phyloP scores from a whole-genome alignment of 1,140 invertebrate genomes.

The Pseudachorutes palmiensis region DNA sequence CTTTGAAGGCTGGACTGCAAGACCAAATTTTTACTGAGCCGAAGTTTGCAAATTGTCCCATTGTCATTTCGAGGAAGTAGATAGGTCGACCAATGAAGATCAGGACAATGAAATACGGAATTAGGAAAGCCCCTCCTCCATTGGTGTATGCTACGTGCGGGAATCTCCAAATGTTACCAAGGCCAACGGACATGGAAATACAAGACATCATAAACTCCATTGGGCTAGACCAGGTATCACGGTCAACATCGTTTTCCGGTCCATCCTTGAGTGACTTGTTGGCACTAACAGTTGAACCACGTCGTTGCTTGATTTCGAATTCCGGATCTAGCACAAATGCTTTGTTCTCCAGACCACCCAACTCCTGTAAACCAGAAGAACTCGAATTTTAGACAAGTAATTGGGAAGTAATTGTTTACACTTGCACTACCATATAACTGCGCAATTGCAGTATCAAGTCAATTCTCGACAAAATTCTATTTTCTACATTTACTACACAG shows the following conservation, averaged over 20 bases:
- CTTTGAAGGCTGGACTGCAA: conserved; percentile 38
- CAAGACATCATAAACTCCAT: conserved; percentile 61
- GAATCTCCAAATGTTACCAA: conserved; percentile 59
- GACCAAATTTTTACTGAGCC: conserved; percentile 21
- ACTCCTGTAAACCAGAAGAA: too few species aligned
- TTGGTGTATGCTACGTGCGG: background rate
- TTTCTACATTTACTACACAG: too few species aligned
- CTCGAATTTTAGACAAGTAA: too few species aligned
- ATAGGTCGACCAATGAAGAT: conserved; percentile 71
- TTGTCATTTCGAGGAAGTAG: conserved; percentile 52
- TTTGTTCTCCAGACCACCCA: too few species aligned
- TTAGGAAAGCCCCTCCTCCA: conserved; percentile 57
- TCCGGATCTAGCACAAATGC: too few species aligned
- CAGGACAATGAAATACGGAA: conserved; percentile 69
- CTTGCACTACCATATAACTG: too few species aligned
- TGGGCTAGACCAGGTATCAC: conserved; percentile 48
- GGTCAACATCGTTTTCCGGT: conserved; percentile 27
- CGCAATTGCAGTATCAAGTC: too few species aligned
- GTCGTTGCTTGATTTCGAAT: too few species aligned
- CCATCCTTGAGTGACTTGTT: too few species aligned
- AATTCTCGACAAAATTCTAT: too few species aligned
- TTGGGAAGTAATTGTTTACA: too few species aligned
- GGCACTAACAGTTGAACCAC: too few species aligned
- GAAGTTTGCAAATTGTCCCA: conserved; percentile 47
- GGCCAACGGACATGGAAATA: conserved; percentile 66